Conservation (phyloP, 2,888 invertebrate species). For the Cataglyphis altisquamis region DNA sequence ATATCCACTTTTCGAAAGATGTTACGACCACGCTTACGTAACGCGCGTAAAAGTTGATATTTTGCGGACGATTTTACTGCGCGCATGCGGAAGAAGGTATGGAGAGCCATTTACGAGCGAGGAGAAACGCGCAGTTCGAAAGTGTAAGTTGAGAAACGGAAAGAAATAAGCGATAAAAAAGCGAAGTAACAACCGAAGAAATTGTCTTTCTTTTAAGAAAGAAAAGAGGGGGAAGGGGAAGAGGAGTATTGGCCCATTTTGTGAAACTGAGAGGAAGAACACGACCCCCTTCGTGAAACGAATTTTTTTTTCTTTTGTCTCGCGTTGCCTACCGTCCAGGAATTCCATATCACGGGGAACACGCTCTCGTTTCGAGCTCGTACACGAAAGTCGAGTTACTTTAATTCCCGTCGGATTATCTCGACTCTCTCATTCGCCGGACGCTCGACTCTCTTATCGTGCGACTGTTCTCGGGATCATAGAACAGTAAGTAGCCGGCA, state of each 20-base stretch:
- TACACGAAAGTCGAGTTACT: constrained; percentile 43
- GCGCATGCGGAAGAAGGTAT: not conserved
- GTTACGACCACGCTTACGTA: constrained; percentile 12
- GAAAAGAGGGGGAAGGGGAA: not conserved
- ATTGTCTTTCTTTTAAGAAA: constrained; percentile 25
- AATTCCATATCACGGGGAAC: constrained; percentile 32
- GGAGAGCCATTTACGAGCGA: constrained; percentile 27
- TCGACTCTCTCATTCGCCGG: constrained; percentile 52
- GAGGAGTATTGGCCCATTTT: not conserved
- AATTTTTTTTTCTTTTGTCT: not conserved
- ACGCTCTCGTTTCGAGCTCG: constrained; percentile 14
- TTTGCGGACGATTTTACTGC: constrained; percentile 36
- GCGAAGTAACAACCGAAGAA: constrained; percentile 31
- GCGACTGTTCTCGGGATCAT: constrained; percentile 47
- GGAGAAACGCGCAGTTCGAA: not conserved
- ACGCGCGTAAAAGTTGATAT: constrained; percentile 25
- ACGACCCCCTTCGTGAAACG: constrained; percentile 9
- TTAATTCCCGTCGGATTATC: constrained; percentile 55
- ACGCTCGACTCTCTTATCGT: constrained; percentile 53
- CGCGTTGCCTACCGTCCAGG: not conserved
- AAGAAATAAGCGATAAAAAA: constrained; percentile 16
- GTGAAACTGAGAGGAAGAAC: constrained; percentile 2
- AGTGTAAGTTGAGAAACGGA: not conserved
- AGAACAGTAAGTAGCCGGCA: constrained; percentile 34
- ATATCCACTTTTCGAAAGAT: not conserved